phyloP scores from a whole-genome alignment of 2,888 invertebrate species.

The Drosophila siamana region DNA sequence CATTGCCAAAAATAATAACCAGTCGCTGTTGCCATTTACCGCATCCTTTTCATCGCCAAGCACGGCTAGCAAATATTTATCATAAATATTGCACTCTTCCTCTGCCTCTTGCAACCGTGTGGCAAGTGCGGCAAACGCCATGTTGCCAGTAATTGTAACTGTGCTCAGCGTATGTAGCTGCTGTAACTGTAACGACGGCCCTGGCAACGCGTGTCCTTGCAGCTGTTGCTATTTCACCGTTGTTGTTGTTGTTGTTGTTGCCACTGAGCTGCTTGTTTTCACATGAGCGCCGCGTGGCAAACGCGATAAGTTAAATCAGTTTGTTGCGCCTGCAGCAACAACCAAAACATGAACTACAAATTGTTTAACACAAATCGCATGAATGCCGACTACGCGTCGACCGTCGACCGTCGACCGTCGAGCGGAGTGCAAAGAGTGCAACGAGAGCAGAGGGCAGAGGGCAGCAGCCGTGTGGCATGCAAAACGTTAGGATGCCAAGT shows the following conservation, averaged over 20 bases:
- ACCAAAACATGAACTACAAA: constrained; percentile 74
- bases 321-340: constrained; percentile 57
- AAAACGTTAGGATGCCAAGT: constrained; percentile 26
- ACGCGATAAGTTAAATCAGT: constrained; percentile 75
- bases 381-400: not conserved
- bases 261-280: constrained; percentile 51
- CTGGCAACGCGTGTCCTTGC: constrained; percentile 31
- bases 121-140: constrained; percentile 31
- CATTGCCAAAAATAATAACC: constrained; percentile 25
- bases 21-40: constrained; percentile 3
- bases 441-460: not conserved
- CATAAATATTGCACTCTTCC: constrained; percentile 51
- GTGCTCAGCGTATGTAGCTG: constrained; percentile 9
- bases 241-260: constrained; percentile 8
- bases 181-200: constrained; percentile 26
- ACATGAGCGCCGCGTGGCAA: constrained; percentile 62
- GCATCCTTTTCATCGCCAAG: constrained; percentile 4
- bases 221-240: constrained; percentile 1
- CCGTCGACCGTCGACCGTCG: too few relatives aligned
- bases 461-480: constrained; percentile 11
- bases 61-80: constrained; percentile 46
- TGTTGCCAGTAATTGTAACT: constrained; percentile 47
- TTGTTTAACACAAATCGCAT: constrained; percentile 74
- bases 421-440: too few relatives aligned
- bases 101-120: constrained; percentile 34